phyloP scores from a whole-genome alignment of 2,888 invertebrate genomes.

The Aethes cnicana region DNA sequence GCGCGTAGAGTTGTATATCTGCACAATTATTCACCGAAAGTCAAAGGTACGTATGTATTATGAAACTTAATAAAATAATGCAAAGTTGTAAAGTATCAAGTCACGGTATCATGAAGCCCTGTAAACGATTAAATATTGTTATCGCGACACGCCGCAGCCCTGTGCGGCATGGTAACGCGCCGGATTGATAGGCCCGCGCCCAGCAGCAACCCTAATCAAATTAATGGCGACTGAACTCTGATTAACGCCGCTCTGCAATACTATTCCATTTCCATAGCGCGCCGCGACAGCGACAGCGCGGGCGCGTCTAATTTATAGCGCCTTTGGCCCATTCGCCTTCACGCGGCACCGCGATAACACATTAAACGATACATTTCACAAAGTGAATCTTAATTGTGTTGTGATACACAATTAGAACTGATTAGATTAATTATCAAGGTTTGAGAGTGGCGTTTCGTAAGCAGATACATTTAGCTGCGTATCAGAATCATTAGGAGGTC shows the following conservation, averaged over 20 bases:
- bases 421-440: neutral
- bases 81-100: too few relatives aligned
- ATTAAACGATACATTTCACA: slow-evolving; percentile 37
- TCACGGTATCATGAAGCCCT: too few relatives aligned
- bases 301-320: slow-evolving; percentile 73
- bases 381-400: slow-evolving; percentile 27
- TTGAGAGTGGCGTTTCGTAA: neutral
- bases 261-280: slow-evolving; percentile 70
- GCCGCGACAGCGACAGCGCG: slow-evolving; percentile 21
- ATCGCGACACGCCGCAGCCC: slow-evolving; percentile 48
- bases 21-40: too few relatives aligned
- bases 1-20: too few relatives aligned
- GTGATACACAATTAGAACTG: slow-evolving; percentile 17
- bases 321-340: slow-evolving; percentile 52
- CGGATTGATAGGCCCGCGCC: slow-evolving; percentile 80
- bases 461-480: neutral
- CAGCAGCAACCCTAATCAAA: slow-evolving; percentile 81
- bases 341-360: slow-evolving; percentile 45
- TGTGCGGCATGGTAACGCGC: slow-evolving; percentile 73
- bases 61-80: too few relatives aligned
- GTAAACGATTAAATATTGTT: slow-evolving; percentile 21
- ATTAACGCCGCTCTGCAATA: slow-evolving; percentile 67
- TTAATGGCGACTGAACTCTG: slow-evolving; percentile 79
- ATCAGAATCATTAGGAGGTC: slow-evolving; percentile 4
- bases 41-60: too few relatives aligned